Evolutionary conservation across 2,113 vertebrate species (phyloP).

Genomic region (Dryoscopus gambensis): DNA sequence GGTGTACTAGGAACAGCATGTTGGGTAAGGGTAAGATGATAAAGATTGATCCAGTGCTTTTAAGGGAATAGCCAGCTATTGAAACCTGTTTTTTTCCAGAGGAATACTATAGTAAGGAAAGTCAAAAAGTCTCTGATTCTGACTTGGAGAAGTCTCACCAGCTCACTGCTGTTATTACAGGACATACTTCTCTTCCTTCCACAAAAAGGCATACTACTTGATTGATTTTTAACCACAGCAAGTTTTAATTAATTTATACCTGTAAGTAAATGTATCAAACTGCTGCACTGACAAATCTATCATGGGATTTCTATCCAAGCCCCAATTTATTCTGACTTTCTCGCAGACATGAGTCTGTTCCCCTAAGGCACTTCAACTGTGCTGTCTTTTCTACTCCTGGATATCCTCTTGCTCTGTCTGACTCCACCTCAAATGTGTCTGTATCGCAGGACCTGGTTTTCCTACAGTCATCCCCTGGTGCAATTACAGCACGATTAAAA

Average conservation of each 20-base stretch:
- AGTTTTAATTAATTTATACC: neutral
- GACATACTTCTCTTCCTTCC: neutral
- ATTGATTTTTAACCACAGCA: neutral
- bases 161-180: neutral
- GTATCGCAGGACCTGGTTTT: neutral
- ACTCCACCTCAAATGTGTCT: neutral
- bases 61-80: neutral
- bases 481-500: conserved; percentile 40
- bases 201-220: neutral
- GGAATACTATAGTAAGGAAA: neutral
- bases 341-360: neutral
- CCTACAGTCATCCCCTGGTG: conserved; percentile 21
- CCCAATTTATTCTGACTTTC: neutral
- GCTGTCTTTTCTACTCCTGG: neutral
- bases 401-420: conserved; percentile 1
- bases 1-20: neutral
- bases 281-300: neutral
- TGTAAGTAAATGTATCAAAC: neutral
- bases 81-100: neutral
- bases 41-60: neutral
- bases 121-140: neutral
- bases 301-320: neutral
- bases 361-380: neutral
- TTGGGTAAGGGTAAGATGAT: neutral
- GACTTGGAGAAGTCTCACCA: neutral